Conservation (phyloP, 2,888 invertebrate species). For the Microctonus hyperodae region DNA sequence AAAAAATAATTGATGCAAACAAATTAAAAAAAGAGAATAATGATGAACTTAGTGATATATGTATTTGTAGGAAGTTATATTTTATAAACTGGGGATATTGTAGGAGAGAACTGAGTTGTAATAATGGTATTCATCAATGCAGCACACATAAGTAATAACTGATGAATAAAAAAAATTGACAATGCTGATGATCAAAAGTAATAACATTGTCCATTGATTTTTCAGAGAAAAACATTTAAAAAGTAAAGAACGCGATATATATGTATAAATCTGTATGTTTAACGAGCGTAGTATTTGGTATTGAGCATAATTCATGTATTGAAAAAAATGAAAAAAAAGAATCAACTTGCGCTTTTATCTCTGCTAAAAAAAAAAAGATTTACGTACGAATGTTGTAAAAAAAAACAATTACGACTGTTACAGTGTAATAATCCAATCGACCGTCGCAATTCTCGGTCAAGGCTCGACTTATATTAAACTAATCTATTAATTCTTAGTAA, state of each 20-base stretch:
- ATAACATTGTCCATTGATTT: slow-evolving; percentile 11
- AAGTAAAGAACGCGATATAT: slow-evolving; percentile 26
- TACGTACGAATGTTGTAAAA: slow-evolving; percentile 58
- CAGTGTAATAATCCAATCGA: slow-evolving; percentile 58
- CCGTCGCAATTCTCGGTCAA: slow-evolving; percentile 51
- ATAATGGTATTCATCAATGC: neutral
- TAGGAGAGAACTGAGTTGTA: slow-evolving; percentile 3
- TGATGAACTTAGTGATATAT: slow-evolving; percentile 13
- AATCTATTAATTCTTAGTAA: slow-evolving; percentile 56
- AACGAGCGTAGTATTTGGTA: slow-evolving; percentile 29
- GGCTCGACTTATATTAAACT: slow-evolving; percentile 57
- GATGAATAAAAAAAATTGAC: neutral
- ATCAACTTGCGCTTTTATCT: slow-evolving; percentile 54
- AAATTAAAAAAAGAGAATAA: neutral
- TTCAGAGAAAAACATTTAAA: slow-evolving; percentile 28
- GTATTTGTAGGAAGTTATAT: slow-evolving; percentile 29
- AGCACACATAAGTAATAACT: slow-evolving; percentile 2
- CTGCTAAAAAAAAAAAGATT: slow-evolving; percentile 52
- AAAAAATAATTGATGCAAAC: slow-evolving; percentile 7
- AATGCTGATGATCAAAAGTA: slow-evolving; percentile 8
- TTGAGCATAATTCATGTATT: slow-evolving; percentile 9
- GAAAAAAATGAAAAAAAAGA: neutral
- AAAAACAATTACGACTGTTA: slow-evolving; percentile 56
- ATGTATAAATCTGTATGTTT: too few species aligned
- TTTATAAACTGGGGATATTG: slow-evolving; percentile 28